Evolutionary conservation across 1,140 invertebrate species (phyloP).

Genomic region (Drosophila elegans): DNA sequence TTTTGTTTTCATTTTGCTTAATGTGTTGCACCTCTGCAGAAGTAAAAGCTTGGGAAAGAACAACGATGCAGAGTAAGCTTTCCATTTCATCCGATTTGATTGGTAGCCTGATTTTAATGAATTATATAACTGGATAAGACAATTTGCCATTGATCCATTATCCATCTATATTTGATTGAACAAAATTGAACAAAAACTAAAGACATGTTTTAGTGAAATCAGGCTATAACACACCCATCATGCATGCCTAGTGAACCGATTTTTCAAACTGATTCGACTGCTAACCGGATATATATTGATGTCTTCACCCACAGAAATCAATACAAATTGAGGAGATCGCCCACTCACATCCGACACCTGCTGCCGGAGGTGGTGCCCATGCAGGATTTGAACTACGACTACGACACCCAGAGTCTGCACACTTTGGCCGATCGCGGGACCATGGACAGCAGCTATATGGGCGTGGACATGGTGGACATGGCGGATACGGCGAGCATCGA

Average conservation of each 20-base stretch:
- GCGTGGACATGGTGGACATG: slow-evolving; percentile 60
- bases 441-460: slow-evolving; percentile 73
- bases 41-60: slow-evolving; percentile 33
- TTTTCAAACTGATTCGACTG: not conserved
- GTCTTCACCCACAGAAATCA: slow-evolving; percentile 79
- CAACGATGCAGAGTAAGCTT: slow-evolving; percentile 47
- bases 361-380: slow-evolving; percentile 88
- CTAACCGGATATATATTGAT: not conserved
- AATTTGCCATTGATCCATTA: no score
- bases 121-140: not conserved
- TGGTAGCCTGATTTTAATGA: not conserved
- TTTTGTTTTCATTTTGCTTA: slow-evolving; percentile 9
- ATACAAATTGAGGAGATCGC: slow-evolving; percentile 89
- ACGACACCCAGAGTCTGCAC: slow-evolving; percentile 78
- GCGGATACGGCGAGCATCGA: slow-evolving; percentile 52
- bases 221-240: not conserved
- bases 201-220: not conserved
- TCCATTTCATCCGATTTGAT: slow-evolving; percentile 4
- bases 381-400: slow-evolving; percentile 86
- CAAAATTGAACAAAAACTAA: not conserved
- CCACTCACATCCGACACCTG: slow-evolving; percentile 90
- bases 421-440: slow-evolving; percentile 61
- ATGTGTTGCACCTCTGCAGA: slow-evolving; percentile 11
- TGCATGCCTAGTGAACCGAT: not conserved
- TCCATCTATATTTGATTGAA: no score